phyloP scores from a whole-genome alignment of 2,797 vertebrate species.

The Acipenser transmontanus region DNA sequence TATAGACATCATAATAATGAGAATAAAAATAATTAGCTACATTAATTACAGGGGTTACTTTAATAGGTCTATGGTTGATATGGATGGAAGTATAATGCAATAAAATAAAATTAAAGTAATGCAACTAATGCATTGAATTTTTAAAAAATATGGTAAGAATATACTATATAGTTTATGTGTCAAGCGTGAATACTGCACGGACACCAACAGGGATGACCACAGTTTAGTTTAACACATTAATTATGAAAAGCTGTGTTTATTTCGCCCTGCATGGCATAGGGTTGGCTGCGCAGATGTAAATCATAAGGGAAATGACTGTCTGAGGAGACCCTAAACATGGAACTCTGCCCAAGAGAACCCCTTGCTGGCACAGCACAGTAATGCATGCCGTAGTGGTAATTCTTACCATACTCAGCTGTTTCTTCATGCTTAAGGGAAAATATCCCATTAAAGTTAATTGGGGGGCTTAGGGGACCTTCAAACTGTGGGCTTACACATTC shows the following conservation, averaged over 20 bases:
- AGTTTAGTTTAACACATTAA: constrained; percentile 55
- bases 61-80: too few species aligned
- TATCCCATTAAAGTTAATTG: constrained; percentile 97
- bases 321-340: constrained; percentile 89
- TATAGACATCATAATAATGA: too few species aligned
- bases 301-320: constrained; percentile 95
- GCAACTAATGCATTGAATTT: too few species aligned
- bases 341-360: constrained; percentile 84
- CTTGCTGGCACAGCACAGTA: constrained; percentile 88
- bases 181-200: constrained; percentile 8
- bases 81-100: too few species aligned
- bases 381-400: constrained; percentile 91
- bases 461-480: constrained; percentile 87
- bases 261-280: constrained; percentile 89
- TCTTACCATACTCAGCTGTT: constrained; percentile 84
- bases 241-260: constrained; percentile 92
- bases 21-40: too few species aligned
- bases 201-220: constrained; percentile 61
- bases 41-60: too few species aligned
- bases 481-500: constrained; percentile 86
- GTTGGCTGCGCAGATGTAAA: constrained; percentile 91
- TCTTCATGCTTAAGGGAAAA: constrained; percentile 97
- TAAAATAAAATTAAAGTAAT: too few species aligned
- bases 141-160: too few species aligned
- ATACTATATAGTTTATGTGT: constrained; percentile 10